A percentile compares a stretch with the other conserved stretches of the same genome.
Conservation (phyloP, 2,888 invertebrate species). For the Flexamia atlantica region DNA sequence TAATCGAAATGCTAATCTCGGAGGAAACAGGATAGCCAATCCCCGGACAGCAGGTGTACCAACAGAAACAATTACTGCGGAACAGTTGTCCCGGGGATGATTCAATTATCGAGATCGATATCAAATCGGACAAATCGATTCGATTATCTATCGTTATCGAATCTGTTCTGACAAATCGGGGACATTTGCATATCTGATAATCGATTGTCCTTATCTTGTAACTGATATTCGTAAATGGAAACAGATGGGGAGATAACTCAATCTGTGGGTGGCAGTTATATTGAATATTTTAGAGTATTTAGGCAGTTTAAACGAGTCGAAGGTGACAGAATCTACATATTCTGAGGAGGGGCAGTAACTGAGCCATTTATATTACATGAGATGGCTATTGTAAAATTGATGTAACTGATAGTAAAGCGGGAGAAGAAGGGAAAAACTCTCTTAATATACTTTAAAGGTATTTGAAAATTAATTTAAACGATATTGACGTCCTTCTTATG, state of each 20-base stretch:
- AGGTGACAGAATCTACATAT: too few species aligned
- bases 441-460: too few species aligned
- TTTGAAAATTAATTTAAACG: too few species aligned
- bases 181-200: conserved; percentile 41
- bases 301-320: too few species aligned
- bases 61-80: conserved; percentile 50
- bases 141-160: too few species aligned
- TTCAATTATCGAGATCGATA: conserved; percentile 49
- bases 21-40: conserved; percentile 31
- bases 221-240: conserved; percentile 8
- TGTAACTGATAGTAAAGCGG: too few species aligned
- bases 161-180: conserved; percentile 22
- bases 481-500: too few species aligned
- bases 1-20: conserved; percentile 53
- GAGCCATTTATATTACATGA: too few species aligned
- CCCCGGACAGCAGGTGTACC: conserved; percentile 35
- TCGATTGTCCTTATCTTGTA: neutral
- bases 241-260: conserved; percentile 3
- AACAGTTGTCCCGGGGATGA: conserved; percentile 44
- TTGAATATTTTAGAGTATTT: neutral
- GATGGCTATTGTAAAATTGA: too few species aligned
- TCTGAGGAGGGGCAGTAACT: too few species aligned
- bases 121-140: neutral
- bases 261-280: conserved; percentile 19
- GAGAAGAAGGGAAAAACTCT: too few species aligned